Evolutionary conservation across 2,888 invertebrate species (phyloP).

Genomic region (Phymatocera aterrima): DNA sequence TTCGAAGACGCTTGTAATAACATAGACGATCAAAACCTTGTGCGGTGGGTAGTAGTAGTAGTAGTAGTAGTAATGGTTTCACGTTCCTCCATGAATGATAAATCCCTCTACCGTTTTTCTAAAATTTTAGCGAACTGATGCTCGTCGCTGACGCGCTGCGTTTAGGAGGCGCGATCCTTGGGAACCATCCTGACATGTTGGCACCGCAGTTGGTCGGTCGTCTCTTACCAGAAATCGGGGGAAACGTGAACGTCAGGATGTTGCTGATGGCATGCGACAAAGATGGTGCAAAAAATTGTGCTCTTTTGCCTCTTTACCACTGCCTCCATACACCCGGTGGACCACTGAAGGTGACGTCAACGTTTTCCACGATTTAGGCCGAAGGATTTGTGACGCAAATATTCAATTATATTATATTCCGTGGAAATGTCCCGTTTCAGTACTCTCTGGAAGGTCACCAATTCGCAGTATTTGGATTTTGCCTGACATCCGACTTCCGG

Average conservation of each 20-base stretch:
- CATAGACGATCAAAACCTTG: slow-evolving; percentile 89
- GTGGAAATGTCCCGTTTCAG: slow-evolving; percentile 74
- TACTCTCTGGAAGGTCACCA: slow-evolving; percentile 98
- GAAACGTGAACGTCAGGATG: slow-evolving; percentile 88
- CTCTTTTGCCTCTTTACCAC: slow-evolving; percentile 94
- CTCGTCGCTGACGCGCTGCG: slow-evolving; percentile 95
- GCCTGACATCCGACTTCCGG: slow-evolving; percentile 91
- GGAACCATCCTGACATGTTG: slow-evolving; percentile 95
- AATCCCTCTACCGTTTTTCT: background rate
- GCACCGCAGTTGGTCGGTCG: slow-evolving; percentile 96
- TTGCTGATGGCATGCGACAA: slow-evolving; percentile 93
- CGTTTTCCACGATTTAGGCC: background rate
- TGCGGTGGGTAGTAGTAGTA: slow-evolving; percentile 76
- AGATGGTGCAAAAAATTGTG: slow-evolving; percentile 92
- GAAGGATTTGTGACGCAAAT: too few species aligned
- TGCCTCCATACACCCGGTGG: slow-evolving; percentile 99
- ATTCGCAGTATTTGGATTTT: slow-evolving; percentile 96
- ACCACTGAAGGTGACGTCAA: slow-evolving; percentile 87
- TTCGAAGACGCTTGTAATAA: slow-evolving; percentile 94
- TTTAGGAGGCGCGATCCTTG: slow-evolving; percentile 95
- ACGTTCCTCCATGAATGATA: background rate
- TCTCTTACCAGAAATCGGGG: slow-evolving; percentile 92
- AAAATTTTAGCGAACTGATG: slow-evolving; percentile 85
- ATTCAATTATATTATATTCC: too few species aligned
- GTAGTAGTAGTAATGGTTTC: background rate